Evolutionary conservation across 2,797 vertebrate genomes (phyloP).

Genomic region (Selene dorsalis): DNA sequence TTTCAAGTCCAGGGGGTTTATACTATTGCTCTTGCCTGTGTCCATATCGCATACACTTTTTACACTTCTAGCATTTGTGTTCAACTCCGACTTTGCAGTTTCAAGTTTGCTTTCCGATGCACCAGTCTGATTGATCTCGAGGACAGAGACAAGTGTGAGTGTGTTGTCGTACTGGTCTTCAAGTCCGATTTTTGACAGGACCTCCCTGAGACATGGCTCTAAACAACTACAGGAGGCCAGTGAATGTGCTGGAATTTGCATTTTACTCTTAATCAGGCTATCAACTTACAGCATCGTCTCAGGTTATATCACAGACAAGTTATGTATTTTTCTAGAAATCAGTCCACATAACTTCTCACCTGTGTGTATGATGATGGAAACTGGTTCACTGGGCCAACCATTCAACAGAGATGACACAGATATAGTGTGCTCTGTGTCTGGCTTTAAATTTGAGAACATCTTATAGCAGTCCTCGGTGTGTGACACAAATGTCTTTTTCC

Average conservation of each 20-base stretch:
- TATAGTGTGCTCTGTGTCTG: slow-evolving; percentile 42
- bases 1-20: slow-evolving; percentile 58
- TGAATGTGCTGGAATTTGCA: not conserved
- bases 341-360: slow-evolving; percentile 18
- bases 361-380: slow-evolving; percentile 28
- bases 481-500: not conserved
- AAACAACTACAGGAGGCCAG: slow-evolving; percentile 30
- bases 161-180: slow-evolving; percentile 72
- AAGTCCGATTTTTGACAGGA: slow-evolving; percentile 73
- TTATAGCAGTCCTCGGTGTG: slow-evolving; percentile 20
- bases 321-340: not conserved
- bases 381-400: not conserved
- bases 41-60: not conserved
- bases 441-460: slow-evolving; percentile 31
- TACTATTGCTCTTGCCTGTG: slow-evolving; percentile 6
- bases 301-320: not conserved
- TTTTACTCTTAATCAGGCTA: no score
- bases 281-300: no score
- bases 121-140: slow-evolving; percentile 72
- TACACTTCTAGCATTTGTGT: slow-evolving; percentile 70
- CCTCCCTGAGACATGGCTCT: slow-evolving; percentile 56
- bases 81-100: slow-evolving; percentile 66
- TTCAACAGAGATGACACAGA: slow-evolving; percentile 45
- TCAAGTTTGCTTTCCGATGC: slow-evolving; percentile 58
- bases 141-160: slow-evolving; percentile 66